phyloP scores from a whole-genome alignment of 2,113 vertebrate genomes.

The Apistogramma diplotaenia region DNA sequence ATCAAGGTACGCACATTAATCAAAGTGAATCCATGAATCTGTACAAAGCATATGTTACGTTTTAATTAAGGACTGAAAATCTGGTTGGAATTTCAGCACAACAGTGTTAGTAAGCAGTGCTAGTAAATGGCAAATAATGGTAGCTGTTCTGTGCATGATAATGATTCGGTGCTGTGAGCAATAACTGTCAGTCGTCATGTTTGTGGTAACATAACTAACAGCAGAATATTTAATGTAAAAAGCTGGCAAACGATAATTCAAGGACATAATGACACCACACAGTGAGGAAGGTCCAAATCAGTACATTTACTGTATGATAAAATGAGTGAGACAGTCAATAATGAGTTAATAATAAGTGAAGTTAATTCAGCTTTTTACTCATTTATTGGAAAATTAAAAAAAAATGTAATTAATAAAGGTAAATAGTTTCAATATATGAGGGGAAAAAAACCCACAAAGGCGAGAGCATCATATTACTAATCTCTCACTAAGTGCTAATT shows the following conservation, averaged over 20 bases:
- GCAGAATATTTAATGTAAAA: neutral
- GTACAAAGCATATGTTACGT: neutral
- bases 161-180: constrained; percentile 20
- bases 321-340: neutral
- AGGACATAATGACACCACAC: neutral
- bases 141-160: constrained; percentile 20
- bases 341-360: neutral
- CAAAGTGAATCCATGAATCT: neutral
- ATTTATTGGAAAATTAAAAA: neutral
- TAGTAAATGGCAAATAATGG: constrained; percentile 61
- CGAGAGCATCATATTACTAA: neutral
- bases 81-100: neutral
- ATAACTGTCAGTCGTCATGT: neutral
- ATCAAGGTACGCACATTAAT: neutral
- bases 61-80: constrained; percentile 1
- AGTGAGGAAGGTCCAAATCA: neutral
- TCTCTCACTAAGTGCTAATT: neutral
- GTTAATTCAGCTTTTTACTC: neutral
- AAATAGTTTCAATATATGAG: neutral
- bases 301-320: neutral
- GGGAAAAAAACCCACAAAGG: neutral
- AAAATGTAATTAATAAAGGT: neutral
- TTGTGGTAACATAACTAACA: neutral
- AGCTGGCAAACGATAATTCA: neutral
- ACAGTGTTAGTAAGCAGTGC: constrained; percentile 16